phyloP scores from a whole-genome alignment of 2,113 vertebrate species.

The Ivindomyrus marchei region DNA sequence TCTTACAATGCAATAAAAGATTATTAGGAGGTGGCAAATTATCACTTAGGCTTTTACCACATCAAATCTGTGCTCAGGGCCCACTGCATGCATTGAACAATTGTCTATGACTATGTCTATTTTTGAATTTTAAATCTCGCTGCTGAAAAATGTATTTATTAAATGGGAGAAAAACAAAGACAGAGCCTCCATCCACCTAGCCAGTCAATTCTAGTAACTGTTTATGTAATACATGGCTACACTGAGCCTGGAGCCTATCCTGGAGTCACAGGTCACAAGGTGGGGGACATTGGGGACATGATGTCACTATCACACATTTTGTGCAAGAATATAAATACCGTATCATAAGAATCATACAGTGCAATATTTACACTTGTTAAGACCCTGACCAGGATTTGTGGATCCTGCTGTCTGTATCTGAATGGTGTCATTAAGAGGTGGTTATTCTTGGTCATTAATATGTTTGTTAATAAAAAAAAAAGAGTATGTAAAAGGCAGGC shows the following conservation, averaged over 20 bases:
- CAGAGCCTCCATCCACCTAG: not conserved
- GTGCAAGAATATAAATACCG: not conserved
- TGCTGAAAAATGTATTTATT: not conserved
- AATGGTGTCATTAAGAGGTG: not conserved
- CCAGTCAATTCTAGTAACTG: not conserved
- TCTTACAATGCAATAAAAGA: not conserved
- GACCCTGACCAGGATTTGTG: not conserved
- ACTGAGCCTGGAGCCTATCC: not conserved
- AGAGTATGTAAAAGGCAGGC: not conserved
- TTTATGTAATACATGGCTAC: not conserved
- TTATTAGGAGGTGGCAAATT: not conserved
- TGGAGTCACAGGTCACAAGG: not conserved
- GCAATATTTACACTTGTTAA: not conserved
- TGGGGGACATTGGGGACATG: not conserved
- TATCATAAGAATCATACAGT: not conserved
- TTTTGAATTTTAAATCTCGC: not conserved
- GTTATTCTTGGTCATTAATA: not conserved
- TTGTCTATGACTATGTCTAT: not conserved
- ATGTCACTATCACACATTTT: not conserved
- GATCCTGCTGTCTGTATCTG: not conserved
- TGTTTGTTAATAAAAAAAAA: not conserved
- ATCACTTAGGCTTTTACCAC: not conserved
- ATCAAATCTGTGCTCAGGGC: not conserved
- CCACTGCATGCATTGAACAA: not conserved
- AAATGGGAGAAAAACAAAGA: not conserved